phyloP scores from a whole-genome alignment of 2,113 vertebrate genomes.

The Platichthys flesus region DNA sequence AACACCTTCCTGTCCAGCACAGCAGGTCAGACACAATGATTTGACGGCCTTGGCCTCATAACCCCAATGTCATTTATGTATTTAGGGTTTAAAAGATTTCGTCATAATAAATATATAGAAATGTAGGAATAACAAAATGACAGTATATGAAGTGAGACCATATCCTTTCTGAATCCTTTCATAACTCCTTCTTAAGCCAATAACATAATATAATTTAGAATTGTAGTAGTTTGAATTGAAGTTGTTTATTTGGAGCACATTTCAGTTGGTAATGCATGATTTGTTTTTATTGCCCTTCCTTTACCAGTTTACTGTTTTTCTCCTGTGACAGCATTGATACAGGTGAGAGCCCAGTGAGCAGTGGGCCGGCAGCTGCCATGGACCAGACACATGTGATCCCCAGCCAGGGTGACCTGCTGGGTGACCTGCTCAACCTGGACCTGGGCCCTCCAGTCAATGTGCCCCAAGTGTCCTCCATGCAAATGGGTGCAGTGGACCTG shows the following conservation, averaged over 20 bases:
- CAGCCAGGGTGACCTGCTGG: constrained; percentile 93
- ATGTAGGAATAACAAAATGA: too few relatives aligned
- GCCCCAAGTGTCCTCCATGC: constrained; percentile 92
- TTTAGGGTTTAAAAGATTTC: too few relatives aligned
- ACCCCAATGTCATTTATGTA: background rate
- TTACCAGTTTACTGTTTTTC: background rate
- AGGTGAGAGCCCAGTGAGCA: constrained; percentile 94
- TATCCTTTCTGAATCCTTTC: too few relatives aligned
- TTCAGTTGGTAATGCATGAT: background rate
- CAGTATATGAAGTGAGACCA: too few relatives aligned
- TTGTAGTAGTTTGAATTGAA: too few relatives aligned
- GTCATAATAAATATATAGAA: too few relatives aligned
- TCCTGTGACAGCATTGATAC: constrained; percentile 85
- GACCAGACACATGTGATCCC: constrained; percentile 95
- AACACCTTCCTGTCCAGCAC: constrained; percentile 97
- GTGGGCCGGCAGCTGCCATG: constrained; percentile 81
- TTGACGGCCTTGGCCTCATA: too few relatives aligned
- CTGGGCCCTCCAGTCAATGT: constrained; percentile 94
- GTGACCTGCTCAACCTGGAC: constrained; percentile 96
- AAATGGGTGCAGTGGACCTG: constrained; percentile 97
- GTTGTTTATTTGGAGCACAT: too few relatives aligned
- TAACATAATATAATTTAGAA: too few relatives aligned
- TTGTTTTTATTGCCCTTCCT: background rate
- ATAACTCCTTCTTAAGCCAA: too few relatives aligned
- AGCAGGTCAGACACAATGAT: constrained; percentile 84